phyloP scores from a whole-genome alignment of 1,140 invertebrate genomes.

The Apis dorsata region DNA sequence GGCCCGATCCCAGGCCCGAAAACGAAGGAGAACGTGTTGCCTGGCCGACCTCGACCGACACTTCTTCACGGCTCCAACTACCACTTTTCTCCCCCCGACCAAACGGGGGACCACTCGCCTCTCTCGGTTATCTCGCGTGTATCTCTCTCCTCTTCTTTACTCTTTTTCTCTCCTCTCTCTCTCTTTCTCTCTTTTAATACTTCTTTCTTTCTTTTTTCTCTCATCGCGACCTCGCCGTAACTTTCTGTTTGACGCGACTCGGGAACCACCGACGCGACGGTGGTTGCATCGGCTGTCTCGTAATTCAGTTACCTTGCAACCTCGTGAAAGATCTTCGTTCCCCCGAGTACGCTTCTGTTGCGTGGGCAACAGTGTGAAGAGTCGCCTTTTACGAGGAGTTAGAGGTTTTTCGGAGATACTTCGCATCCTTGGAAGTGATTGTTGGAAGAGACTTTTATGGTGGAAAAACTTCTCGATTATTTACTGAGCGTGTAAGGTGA shows the following conservation, averaged over 20 bases:
- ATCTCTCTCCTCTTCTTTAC: neutral
- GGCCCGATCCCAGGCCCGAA: neutral
- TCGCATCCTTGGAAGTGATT: no score
- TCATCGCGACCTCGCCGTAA: slow-evolving; percentile 19
- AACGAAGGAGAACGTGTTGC: slow-evolving; percentile 55
- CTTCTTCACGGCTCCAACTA: slow-evolving; percentile 41
- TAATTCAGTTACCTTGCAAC: slow-evolving; percentile 28
- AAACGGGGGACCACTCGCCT: slow-evolving; percentile 14
- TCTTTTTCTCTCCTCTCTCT: neutral
- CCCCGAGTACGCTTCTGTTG: neutral
- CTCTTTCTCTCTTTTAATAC: neutral
- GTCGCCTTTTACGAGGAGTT: neutral
- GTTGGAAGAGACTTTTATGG: neutral
- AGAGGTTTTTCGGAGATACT: neutral
- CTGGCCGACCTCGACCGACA: slow-evolving; percentile 60
- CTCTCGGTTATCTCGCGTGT: slow-evolving; percentile 26
- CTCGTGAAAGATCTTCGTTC: neutral
- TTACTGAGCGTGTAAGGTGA: neutral
- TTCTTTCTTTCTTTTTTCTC: neutral
- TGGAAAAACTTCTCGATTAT: neutral
- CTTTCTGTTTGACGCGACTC: neutral
- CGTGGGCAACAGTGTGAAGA: neutral
- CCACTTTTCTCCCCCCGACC: slow-evolving; percentile 51
- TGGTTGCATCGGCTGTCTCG: slow-evolving; percentile 21
- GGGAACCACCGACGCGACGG: neutral